Evolutionary conservation across 2,797 vertebrate genomes (phyloP).

Genomic region (Melanotaenia boesemani): DNA sequence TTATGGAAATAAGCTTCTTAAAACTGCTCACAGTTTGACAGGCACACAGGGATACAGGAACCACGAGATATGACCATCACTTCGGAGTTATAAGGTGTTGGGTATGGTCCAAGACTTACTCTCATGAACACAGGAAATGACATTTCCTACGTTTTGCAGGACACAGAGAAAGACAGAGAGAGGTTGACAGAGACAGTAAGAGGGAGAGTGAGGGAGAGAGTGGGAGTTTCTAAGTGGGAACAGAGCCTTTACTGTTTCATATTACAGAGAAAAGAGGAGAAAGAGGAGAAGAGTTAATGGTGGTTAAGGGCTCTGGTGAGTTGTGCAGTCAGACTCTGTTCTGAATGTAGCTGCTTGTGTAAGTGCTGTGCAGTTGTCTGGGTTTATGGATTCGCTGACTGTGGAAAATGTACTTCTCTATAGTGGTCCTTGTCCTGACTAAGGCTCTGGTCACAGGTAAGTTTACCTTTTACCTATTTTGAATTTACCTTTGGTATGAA

Average conservation of each 20-base stretch:
- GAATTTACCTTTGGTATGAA: conserved; percentile 14
- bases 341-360: conserved; percentile 73
- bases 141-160: conserved; percentile 84
- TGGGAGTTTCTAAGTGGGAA: conserved; percentile 88
- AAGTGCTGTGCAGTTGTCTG: conserved; percentile 74
- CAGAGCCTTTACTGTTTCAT: conserved; percentile 88
- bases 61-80: conserved; percentile 50
- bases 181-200: conserved; percentile 50
- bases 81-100: conserved; percentile 65
- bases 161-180: conserved; percentile 66
- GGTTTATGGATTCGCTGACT: conserved; percentile 85
- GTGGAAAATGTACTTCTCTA: conserved; percentile 86
- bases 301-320: conserved; percentile 72
- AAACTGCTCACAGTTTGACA: conserved; percentile 48
- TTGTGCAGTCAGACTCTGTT: conserved; percentile 67
- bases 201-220: conserved; percentile 72
- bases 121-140: conserved; percentile 86
- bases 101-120: conserved; percentile 73
- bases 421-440: conserved; percentile 87
- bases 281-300: conserved; percentile 79
- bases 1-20: conserved; percentile 19
- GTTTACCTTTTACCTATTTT: conserved; percentile 52
- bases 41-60: conserved; percentile 34
- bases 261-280: conserved; percentile 84
- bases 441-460: conserved; percentile 86